Base-by-base conservation (phyloP, 2,888 invertebrate species). In the Hyles lineata region DNA sequence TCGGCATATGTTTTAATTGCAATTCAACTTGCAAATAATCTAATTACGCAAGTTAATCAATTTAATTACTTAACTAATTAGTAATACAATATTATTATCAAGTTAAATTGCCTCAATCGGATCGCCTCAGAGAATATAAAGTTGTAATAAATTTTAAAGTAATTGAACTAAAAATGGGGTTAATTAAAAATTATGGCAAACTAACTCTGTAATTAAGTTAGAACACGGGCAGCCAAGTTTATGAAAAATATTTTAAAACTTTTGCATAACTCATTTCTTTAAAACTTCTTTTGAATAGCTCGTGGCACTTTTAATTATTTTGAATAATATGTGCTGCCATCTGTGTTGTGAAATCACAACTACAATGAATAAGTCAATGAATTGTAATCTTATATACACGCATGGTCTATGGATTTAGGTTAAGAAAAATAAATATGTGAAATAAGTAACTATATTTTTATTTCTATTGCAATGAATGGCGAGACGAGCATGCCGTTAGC, bases 181-280 rank as follows among this genome's bases (percentile, higher is more conserved):
- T 55, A 55, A 55, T 55, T 55, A 55, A 55, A 52, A 52, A 52
- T 52, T 52, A 55, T 55, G 55, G 55, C n/a, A 19, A 19, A 55
- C 19, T 55, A 55, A 55, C 55, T n/a, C 55, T 55, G 55, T 55
- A 55, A 55, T 55, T 55, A 55, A 55, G 19, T 55, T n/a, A n/a
- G 19, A 55, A 55, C 55, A n/a, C 55, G 55, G n/a, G 55, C 55
- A n/a, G 55, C 19, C 55, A n/a, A 55, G 55, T 55, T 55, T 19
- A 55, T n/a, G 55, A 19, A 55, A 55, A 55, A 55, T 55, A n/a
- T 55, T 55, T 55, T 55, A 55, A 55, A 55, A n/a, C n/a, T 55
- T 55, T n/a, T n/a, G 55, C 55, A 55, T 55, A n/a, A 55, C 19
- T 55, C n/a, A 19, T 55, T 55, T 55, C 19, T 15, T 15, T 43